phyloP scores from a whole-genome alignment of 2,113 vertebrate genomes.

The Cryptoleucopteryx plumbea region DNA sequence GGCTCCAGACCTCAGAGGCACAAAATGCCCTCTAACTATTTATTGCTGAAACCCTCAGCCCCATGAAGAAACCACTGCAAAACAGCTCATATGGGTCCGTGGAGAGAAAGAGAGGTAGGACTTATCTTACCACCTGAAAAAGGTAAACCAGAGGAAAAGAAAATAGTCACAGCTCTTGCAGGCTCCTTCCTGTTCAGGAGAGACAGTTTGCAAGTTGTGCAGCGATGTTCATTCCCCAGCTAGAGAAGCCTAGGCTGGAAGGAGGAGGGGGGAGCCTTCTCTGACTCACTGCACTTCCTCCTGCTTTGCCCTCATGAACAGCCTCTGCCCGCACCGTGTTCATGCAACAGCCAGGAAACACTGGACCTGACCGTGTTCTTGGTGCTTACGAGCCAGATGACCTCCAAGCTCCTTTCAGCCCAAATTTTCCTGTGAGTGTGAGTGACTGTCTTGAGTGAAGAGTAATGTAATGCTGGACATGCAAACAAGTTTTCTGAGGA shows the following conservation, averaged over 20 bases:
- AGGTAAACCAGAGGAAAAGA: not conserved
- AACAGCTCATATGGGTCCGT: not conserved
- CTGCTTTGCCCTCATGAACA: not conserved
- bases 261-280: not conserved
- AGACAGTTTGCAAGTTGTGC: not conserved
- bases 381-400: not conserved
- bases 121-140: not conserved
- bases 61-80: not conserved
- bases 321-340: rapidly evolving
- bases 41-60: not conserved
- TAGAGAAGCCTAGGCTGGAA: not conserved
- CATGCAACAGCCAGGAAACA: not conserved
- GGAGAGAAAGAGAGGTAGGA: not conserved
- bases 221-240: not conserved
- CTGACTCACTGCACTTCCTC: not conserved
- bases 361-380: rapidly evolving
- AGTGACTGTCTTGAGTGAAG: not conserved
- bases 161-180: not conserved
- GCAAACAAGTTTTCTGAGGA: not conserved
- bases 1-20: not conserved
- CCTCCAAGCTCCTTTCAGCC: not conserved
- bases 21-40: not conserved
- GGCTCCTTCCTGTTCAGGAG: not conserved
- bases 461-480: not conserved
- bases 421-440: not conserved